phyloP scores from a whole-genome alignment of 2,113 vertebrate genomes.

The Callospermophilus lateralis region DNA sequence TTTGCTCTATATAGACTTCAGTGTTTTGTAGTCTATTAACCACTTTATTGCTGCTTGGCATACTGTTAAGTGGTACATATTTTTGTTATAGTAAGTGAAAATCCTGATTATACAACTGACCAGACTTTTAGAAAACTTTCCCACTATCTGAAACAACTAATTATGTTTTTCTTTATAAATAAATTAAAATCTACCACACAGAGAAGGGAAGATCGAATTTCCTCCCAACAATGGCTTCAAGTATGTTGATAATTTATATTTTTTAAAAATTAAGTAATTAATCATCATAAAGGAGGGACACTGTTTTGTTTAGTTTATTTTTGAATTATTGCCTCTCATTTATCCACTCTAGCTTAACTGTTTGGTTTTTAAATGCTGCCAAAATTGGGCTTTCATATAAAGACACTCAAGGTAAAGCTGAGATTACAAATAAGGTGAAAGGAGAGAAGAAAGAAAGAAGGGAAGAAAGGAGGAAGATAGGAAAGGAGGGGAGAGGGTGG shows the following conservation, averaged over 20 bases:
- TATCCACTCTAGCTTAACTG: constrained; percentile 43
- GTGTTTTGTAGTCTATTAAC: constrained; percentile 68
- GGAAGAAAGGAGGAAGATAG: too few relatives aligned
- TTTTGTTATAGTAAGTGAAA: constrained; percentile 18
- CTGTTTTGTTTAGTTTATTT: constrained; percentile 49
- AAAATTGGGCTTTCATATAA: constrained; percentile 8
- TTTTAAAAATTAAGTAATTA: not conserved
- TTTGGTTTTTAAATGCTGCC: not conserved
- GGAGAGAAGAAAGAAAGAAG: not conserved
- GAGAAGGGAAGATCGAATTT: not conserved
- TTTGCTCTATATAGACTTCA: constrained; percentile 46
- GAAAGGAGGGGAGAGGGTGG: not conserved
- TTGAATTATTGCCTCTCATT: not conserved
- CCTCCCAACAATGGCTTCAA: not conserved
- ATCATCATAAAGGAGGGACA: not conserved
- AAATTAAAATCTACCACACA: not conserved
- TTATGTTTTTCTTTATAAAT: constrained; percentile 37
- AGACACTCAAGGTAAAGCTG: not conserved
- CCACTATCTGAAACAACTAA: not conserved
- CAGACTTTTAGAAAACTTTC: not conserved
- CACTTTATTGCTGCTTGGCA: not conserved
- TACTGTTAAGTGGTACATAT: constrained; percentile 7
- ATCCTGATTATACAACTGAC: not conserved
- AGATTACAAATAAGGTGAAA: not conserved
- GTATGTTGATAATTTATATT: not conserved